Evolutionary conservation across 2,797 vertebrate species (phyloP).

Genomic region (Propithecus perrieri): DNA sequence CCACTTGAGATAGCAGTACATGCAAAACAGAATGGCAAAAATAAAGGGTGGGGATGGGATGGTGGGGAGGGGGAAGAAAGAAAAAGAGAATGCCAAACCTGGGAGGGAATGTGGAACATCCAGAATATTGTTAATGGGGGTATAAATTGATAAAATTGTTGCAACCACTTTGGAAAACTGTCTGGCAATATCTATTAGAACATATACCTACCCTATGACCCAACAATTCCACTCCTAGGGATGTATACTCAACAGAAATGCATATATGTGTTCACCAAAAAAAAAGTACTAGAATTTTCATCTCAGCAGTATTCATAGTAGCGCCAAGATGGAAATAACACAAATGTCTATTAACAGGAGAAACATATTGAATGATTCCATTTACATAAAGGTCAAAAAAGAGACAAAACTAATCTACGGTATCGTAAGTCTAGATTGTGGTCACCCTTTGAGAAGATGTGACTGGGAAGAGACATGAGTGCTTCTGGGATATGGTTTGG

Average conservation of each 20-base stretch:
- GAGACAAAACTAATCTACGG: neutral
- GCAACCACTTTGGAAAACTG: neutral
- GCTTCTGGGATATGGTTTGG: neutral
- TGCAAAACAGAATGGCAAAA: neutral
- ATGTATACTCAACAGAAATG: neutral
- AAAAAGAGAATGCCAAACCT: neutral
- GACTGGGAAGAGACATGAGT: neutral
- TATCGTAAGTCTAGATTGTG: neutral
- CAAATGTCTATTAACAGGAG: neutral
- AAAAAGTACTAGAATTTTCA: neutral
- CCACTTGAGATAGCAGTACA: neutral
- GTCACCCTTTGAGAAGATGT: neutral
- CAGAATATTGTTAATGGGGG: neutral
- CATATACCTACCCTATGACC: neutral
- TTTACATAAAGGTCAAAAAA: conserved; percentile 20
- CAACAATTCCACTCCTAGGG: neutral
- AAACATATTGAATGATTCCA: neutral
- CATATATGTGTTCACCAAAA: neutral
- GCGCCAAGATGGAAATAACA: neutral
- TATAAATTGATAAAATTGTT: neutral
- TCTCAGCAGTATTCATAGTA: neutral
- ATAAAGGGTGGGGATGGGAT: neutral
- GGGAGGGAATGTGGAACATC: neutral
- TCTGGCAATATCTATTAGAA: neutral
- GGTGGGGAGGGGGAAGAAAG: neutral